Conservation (phyloP, 92 coral and sea anemone genomes). For the Actinernus sp. region DNA sequence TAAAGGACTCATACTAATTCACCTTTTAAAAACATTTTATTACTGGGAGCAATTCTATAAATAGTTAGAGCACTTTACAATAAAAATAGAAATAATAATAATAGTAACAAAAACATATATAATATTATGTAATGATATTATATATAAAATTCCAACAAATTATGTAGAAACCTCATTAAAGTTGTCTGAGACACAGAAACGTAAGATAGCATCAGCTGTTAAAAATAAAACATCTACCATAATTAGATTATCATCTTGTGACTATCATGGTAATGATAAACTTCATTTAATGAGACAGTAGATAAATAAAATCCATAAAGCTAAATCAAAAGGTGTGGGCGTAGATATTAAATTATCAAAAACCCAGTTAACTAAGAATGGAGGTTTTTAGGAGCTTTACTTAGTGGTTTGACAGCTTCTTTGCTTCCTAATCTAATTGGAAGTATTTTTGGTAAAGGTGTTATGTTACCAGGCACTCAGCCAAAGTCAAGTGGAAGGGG, state of each 20-base stretch:
- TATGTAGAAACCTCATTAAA: not conserved
- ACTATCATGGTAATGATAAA: constrained; percentile 14
- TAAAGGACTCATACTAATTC: not conserved
- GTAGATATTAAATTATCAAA: constrained; percentile 21
- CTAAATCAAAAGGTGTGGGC: constrained; percentile 13
- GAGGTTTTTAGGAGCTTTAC: constrained; percentile 5
- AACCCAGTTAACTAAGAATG: constrained; percentile 9
- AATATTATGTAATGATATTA: constrained; percentile 1
- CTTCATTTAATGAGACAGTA: constrained; percentile 7
- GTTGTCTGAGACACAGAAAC: not conserved
- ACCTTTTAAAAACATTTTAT: not conserved
- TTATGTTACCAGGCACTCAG: not conserved
- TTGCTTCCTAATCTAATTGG: not conserved
- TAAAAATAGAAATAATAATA: too few species aligned
- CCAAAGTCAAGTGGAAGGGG: not conserved
- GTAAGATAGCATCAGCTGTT: not conserved
- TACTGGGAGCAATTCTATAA: not conserved
- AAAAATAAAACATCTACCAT: not conserved
- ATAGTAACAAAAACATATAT: too few species aligned
- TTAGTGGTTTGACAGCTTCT: constrained; percentile 17
- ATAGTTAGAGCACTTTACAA: too few species aligned
- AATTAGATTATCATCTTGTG: not conserved
- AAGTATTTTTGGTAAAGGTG: constrained; percentile 12
- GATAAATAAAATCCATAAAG: constrained; percentile 17
- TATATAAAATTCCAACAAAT: not conserved